Percentiles rank a stretch among this genome's conserved stretches.
phyloP scores from a whole-genome alignment of 2,888 invertebrate species.

The Hyles lineata region DNA sequence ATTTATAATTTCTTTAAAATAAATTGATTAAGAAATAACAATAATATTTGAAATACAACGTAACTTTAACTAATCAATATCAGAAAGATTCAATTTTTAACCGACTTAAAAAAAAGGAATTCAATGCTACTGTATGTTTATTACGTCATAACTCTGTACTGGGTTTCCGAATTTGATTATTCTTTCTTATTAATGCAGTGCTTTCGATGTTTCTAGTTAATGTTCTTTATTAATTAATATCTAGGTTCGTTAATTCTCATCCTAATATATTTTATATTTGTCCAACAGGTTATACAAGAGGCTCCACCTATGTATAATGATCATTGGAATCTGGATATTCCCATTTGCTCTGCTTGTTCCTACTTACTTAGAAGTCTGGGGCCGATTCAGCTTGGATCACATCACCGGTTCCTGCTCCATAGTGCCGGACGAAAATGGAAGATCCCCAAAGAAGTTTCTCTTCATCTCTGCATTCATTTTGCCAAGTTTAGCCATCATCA shows the following conservation, averaged over 20 bases:
- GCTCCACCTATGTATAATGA: constrained; percentile 88
- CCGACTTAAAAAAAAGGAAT: too few species aligned
- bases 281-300: constrained; percentile 87
- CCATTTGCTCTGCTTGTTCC: constrained; percentile 89
- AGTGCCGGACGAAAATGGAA: constrained; percentile 86
- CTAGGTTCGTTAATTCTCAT: neutral
- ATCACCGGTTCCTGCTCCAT: constrained; percentile 92
- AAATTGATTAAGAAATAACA: too few species aligned
- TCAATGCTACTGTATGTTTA: too few species aligned
- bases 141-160: too few species aligned
- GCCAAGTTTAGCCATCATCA: constrained; percentile 92
- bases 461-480: constrained; percentile 93
- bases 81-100: too few species aligned
- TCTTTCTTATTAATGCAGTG: too few species aligned
- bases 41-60: too few species aligned
- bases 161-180: too few species aligned
- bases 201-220: too few species aligned
- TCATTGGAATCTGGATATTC: constrained; percentile 88
- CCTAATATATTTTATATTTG: constrained; percentile 34
- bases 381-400: constrained; percentile 90
- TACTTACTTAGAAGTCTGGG: constrained; percentile 91
- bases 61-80: too few species aligned
- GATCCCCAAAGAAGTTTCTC: constrained; percentile 90
- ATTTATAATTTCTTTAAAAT: too few species aligned
- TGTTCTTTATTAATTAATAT: too few species aligned